Evolutionary conservation across 2,113 vertebrate genomes (phyloP).

Genomic region (Alethe castanea): DNA sequence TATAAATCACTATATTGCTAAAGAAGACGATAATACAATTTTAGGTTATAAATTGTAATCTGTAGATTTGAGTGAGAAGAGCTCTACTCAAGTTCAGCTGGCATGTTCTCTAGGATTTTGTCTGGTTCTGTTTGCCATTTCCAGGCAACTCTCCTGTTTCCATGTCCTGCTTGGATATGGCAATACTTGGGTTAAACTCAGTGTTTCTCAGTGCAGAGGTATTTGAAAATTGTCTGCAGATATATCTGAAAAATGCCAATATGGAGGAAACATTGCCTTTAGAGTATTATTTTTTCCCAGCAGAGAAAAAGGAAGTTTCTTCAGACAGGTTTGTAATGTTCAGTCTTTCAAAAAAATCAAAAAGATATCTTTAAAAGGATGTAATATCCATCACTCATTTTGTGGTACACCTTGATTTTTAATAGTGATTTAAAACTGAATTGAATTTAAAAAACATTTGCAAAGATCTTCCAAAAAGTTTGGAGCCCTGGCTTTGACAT

Average conservation of each 20-base stretch:
- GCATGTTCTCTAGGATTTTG: background rate
- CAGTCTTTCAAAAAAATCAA: background rate
- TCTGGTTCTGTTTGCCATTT: background rate
- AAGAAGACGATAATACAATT: background rate
- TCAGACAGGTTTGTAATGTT: background rate
- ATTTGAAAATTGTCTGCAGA: background rate
- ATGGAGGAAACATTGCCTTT: background rate
- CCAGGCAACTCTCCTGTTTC: background rate
- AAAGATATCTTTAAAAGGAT: background rate
- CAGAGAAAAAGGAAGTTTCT: background rate
- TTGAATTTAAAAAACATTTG: background rate
- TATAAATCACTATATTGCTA: background rate
- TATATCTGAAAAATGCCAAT: background rate
- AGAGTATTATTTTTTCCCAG: background rate
- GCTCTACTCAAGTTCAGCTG: accelerated
- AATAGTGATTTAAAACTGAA: background rate
- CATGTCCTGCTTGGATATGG: background rate
- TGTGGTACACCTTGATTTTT: background rate
- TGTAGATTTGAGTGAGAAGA: background rate
- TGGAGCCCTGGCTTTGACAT: background rate
- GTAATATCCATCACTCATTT: background rate
- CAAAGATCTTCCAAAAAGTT: background rate
- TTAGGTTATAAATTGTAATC: background rate
- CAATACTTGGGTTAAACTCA: background rate
- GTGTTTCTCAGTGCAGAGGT: background rate